Percentiles rank a stretch among this genome's conserved stretches.
These are phyloP conservation scores for Lepilemur septentrionalis DNA, from an alignment of 2,797 vertebrate species.

Conservation along the genomic window DNA sequence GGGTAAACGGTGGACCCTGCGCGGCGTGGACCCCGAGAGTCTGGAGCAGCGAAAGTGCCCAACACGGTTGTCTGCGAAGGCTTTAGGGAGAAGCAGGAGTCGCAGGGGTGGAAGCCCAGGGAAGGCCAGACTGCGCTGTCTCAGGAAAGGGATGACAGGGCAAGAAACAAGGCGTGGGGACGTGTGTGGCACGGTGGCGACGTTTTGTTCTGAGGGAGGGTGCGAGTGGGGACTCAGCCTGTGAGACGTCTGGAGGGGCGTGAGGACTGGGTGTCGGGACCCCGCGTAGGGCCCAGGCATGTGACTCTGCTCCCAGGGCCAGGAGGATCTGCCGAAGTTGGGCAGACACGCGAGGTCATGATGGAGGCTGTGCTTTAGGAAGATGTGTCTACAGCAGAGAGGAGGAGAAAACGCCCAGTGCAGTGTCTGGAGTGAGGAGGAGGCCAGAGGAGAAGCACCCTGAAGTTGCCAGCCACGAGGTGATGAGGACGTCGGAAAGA, in stretches of 20 bases:
- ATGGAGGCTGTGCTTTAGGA: fast-evolving
- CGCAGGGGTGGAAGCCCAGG: background rate
- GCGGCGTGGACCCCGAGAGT: fast-evolving
- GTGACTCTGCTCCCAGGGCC: background rate
- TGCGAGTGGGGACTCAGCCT: fast-evolving
- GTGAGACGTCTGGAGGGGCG: fast-evolving
- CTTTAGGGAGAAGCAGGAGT: background rate
- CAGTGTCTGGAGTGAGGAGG: fast-evolving
- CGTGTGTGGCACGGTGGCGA: fast-evolving
- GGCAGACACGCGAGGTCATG: fast-evolving
- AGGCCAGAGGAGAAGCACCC: background rate
- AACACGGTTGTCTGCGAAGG: fast-evolving
- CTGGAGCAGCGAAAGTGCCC: background rate
- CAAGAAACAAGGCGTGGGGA: fast-evolving
- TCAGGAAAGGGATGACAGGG: fast-evolving
- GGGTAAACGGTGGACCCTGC: fast-evolving
- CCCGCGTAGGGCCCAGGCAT: fast-evolving
- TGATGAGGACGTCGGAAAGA: too few species aligned
- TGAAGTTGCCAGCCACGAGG: background rate
- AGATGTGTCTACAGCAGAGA: background rate
- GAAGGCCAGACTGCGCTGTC: fast-evolving
- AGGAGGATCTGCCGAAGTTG: background rate
- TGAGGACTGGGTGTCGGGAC: fast-evolving
- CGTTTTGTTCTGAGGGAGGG: background rate
- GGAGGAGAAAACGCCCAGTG: background rate